Evolutionary conservation across 1,140 invertebrate species (phyloP).

Genomic region (Leptinotarsa defecta): DNA sequence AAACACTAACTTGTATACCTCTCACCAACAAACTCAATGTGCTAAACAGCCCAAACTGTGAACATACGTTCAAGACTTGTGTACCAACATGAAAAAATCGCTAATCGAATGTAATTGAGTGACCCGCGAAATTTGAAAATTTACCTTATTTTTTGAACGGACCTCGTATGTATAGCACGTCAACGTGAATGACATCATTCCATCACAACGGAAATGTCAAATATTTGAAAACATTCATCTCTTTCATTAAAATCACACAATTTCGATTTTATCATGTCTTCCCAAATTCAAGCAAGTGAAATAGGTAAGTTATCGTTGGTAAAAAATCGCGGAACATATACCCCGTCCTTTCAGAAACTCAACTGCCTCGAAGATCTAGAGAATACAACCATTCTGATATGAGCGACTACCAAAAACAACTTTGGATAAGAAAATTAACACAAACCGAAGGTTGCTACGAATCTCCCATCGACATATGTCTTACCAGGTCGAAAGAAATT

Average conservation of each 20-base stretch:
- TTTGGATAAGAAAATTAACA: slow-evolving; percentile 21
- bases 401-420: slow-evolving; percentile 8
- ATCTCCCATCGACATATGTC: slow-evolving; percentile 63
- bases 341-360: too few relatives aligned
- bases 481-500: slow-evolving; percentile 57
- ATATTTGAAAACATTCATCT: background rate
- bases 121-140: too few relatives aligned
- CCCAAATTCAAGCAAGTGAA: slow-evolving; percentile 6
- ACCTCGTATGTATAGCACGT: too few relatives aligned
- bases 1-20: too few relatives aligned
- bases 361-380: background rate
- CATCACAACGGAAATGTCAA: background rate
- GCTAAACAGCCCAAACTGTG: too few relatives aligned
- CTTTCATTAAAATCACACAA: background rate
- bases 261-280: slow-evolving; percentile 8
- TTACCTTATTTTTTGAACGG: too few relatives aligned
- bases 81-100: too few relatives aligned
- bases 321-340: too few relatives aligned
- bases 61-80: too few relatives aligned
- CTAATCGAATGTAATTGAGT: too few relatives aligned
- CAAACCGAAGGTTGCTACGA: slow-evolving; percentile 44
- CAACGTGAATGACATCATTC: too few relatives aligned
- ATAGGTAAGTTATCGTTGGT: background rate
- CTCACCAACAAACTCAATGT: too few relatives aligned
- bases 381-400: background rate